Evolutionary conservation across 1,140 invertebrate species (phyloP), one percentile per base, ranked within the genome.

Genomic region (Dendrolimus punctatus): DNA sequence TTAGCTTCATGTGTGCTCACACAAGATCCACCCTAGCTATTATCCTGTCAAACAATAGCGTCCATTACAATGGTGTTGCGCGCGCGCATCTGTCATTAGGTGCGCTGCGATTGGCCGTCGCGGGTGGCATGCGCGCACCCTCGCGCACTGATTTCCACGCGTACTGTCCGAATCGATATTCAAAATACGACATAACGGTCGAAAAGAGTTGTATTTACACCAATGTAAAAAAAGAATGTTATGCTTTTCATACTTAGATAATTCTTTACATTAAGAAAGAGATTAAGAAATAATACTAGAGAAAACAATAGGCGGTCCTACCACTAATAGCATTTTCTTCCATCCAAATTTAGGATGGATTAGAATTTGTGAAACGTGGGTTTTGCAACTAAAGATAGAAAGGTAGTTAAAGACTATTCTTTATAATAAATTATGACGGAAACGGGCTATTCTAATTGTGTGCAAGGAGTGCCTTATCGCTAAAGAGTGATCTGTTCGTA

Each of bases 71-170:
- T 78, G 48, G 68, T 48, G 54, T 62, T 66, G 74, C 66, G 62
- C 64, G 23, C 23, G 72, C 77, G 79, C 81, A 85, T 85, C 81
- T 85, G 81, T 71, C 78, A 53, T 51, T 23, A 43, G 10, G 60
- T 36, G 46, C 53, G 23, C 40, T 56, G 64, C 63, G 76, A 85
- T 85, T 85, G 81, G 81, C 65, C 66, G 65, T 45, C 46, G 51
- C 47, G 47, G 64, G 58, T 69, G 71, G 58, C 74, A 73, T 68
- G 57, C 57, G 66, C 71, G 66, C 66, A 68, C 71, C 68, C 71
- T 54, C 23, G 50, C 46, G 57, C 69, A 66, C 67, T 72, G 79
- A 82, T 85, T 82, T 80, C 54, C 68, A 73, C 65, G 53, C 23
- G 62, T 61, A 52, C 55, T 72, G 64, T 69, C 64, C 66, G 57